Evolutionary conservation across 1,140 invertebrate genomes (phyloP).

Genomic region (Megalopta genalis): DNA sequence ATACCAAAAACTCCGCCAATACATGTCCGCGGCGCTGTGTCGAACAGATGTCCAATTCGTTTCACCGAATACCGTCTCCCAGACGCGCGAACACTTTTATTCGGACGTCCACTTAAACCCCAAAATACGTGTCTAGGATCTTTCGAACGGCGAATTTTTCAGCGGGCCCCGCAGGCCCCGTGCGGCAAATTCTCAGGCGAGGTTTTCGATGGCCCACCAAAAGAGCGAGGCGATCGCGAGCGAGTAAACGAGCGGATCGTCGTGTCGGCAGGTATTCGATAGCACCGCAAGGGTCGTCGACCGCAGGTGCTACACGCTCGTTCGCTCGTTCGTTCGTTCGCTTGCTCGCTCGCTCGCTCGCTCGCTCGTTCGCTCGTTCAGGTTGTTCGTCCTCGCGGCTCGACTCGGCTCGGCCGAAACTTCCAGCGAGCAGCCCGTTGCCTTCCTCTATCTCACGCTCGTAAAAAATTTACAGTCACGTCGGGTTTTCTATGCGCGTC

Average conservation of each 20-base stretch:
- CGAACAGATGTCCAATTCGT: too few relatives aligned
- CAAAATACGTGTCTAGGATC: too few relatives aligned
- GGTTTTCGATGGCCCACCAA: constrained; percentile 46
- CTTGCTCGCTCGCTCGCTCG: constrained; percentile 54
- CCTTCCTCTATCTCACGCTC: constrained; percentile 57
- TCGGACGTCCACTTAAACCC: too few relatives aligned
- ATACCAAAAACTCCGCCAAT: too few relatives aligned
- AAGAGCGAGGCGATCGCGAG: constrained; percentile 54
- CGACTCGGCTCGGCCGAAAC: constrained; percentile 45
- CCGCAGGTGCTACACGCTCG: constrained; percentile 75
- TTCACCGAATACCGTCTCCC: too few relatives aligned
- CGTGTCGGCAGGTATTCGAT: constrained; percentile 76
- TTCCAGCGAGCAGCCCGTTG: constrained; percentile 43
- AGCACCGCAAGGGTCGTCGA: constrained; percentile 76
- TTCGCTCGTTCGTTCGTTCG: constrained; percentile 56
- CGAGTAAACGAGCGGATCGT: constrained; percentile 59
- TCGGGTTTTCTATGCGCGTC: constrained; percentile 25
- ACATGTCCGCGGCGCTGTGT: too few relatives aligned
- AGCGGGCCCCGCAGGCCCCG: not conserved
- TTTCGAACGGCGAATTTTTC: not conserved
- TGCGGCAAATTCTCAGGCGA: not conserved
- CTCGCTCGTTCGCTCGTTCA: constrained; percentile 57
- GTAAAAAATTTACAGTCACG: constrained; percentile 52
- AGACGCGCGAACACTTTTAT: too few relatives aligned
- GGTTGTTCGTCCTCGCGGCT: constrained; percentile 54